Evolutionary conservation across 2,113 vertebrate species (phyloP).

Genomic region (Ovis canadensis): DNA sequence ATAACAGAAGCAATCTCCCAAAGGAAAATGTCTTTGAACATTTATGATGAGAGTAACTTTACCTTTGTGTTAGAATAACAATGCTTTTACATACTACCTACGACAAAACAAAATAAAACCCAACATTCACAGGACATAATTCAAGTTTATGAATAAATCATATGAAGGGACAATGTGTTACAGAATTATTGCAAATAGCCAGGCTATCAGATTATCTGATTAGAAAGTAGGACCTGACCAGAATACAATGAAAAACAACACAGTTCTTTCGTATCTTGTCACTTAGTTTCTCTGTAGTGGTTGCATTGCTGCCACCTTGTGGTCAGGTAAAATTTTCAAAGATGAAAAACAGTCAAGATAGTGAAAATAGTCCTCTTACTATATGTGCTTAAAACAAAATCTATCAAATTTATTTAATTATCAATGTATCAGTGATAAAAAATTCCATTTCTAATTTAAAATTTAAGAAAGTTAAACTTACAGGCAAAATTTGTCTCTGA

Average conservation of each 20-base stretch:
- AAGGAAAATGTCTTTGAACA: not conserved
- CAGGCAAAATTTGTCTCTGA: not conserved
- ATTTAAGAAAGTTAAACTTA: not conserved
- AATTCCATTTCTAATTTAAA: not conserved
- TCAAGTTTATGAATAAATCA: not conserved
- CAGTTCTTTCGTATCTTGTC: not conserved
- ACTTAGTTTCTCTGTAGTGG: not conserved
- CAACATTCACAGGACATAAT: not conserved
- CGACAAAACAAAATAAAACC: not conserved
- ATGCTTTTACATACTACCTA: not conserved
- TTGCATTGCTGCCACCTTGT: slow-evolving; percentile 74
- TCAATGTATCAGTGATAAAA: not conserved
- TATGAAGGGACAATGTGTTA: not conserved
- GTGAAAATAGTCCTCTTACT: not conserved
- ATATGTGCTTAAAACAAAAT: not conserved
- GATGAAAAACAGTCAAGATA: not conserved
- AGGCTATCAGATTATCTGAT: not conserved
- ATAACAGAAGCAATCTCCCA: not conserved
- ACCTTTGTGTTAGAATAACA: not conserved
- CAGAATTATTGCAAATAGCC: not conserved
- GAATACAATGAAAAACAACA: not conserved
- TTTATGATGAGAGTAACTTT: not conserved
- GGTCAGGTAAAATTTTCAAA: slow-evolving; percentile 4
- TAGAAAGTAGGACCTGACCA: not conserved
- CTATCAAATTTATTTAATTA: not conserved